Evolutionary conservation across 2,888 invertebrate species (phyloP), one percentile per base, ranked within the genome.

Genomic region (Caenorhabditis sulstoni): DNA sequence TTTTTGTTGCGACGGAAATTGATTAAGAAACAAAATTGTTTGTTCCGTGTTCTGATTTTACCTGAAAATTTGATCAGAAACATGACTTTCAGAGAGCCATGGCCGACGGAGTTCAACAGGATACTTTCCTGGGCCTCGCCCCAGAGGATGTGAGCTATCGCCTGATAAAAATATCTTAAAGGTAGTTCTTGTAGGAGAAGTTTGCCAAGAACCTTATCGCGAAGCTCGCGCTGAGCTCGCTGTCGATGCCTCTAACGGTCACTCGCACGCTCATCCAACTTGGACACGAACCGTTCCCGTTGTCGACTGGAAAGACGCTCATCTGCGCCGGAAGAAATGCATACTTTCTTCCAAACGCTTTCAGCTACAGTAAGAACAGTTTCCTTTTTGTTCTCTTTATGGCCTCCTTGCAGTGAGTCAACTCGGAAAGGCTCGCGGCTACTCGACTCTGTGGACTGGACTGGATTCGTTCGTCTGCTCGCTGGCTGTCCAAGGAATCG

Each of bases 251-350:
- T 18, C 66, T 89, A 59, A 81, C 81, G 7, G 84, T 86, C 39
- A 82, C 84, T 8, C 86, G 87, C 53, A 86, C 87, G 3, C 82
- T 89, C 29, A 81, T 83, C 49, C 85, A 85, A 65, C 85, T 90
- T 14, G 90, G 90, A 0, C 84, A 90, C 67, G 90, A 90, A 62
- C 90, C 90, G 7, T 90, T 87, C 66, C 87, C 90, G 8, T 81
- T 90, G 35, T 84, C 85, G 18, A 84, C 83, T 16, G 90, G 89
- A 75, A 87, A 86, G 53, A 67, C 81, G 8, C 82, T 86, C 14
- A 49, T 89, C 57, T 61, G 84, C 18, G 85, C 85, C 22, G 90
- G 90, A 23, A 79, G 86, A 58, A 83, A 87, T 22, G 87, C 87
- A n/a, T 89, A 90, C 66, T 90, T 86, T 65, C 77, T 90, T 45